A percentile compares a stretch with the other conserved stretches of the same genome.
Conservation (phyloP, 2,113 vertebrate genomes). For the Nothobranchius kuhntae region DNA sequence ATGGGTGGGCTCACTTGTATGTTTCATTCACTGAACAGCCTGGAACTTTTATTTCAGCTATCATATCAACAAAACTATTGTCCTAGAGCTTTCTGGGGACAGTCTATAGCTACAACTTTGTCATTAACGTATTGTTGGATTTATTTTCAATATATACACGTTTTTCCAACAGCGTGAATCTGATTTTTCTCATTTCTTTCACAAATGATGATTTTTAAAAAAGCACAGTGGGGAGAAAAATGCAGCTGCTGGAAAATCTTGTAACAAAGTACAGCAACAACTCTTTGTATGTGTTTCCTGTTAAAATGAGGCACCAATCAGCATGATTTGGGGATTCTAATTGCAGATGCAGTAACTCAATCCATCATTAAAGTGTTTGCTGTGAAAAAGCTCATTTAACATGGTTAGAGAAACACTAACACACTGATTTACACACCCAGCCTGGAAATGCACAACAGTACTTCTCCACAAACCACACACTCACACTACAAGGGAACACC, state of each 20-base stretch:
- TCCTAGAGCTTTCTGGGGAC: no score
- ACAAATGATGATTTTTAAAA: constrained; percentile 68
- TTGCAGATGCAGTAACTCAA: constrained; percentile 10
- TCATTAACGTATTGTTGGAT: neutral
- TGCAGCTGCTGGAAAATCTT: constrained; percentile 58
- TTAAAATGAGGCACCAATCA: constrained; percentile 13
- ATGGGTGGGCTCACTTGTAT: neutral
- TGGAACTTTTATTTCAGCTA: neutral
- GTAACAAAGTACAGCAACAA: constrained; percentile 73
- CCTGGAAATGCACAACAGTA: neutral
- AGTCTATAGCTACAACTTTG: no score
- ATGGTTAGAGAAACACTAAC: constrained; percentile 19
- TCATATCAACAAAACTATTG: neutral
- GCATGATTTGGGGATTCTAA: constrained; percentile 20
- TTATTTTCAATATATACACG: neutral
- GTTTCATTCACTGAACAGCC: neutral
- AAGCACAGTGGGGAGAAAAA: constrained; percentile 80
- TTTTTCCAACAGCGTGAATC: neutral
- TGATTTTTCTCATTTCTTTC: neutral
- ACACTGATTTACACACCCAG: constrained; percentile 21
- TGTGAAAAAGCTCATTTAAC: constrained; percentile 13
- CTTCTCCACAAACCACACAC: constrained; percentile 14
- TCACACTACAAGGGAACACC: constrained; percentile 18
- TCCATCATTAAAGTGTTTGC: constrained; percentile 38
- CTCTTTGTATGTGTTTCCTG: constrained; percentile 11